A percentile compares a stretch with the other conserved stretches of the same genome.
These are phyloP conservation scores for Philopotamus ludificatus DNA, from an alignment of 1,140 invertebrate genomes.

Conservation along the genomic window DNA sequence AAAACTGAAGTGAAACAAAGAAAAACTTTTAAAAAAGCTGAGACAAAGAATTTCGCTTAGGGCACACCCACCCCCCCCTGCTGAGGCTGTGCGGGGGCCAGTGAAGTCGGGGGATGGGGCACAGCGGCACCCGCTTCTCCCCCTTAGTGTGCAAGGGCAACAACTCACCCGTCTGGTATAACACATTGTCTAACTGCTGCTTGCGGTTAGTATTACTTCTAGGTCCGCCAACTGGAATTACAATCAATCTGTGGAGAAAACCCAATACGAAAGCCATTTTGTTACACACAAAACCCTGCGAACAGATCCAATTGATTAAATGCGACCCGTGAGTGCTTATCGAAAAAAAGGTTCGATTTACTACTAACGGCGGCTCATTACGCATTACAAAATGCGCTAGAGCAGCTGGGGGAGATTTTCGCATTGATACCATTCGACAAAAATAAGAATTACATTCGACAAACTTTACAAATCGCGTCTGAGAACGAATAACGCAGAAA, in stretches of 20 bases:
- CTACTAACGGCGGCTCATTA: background rate
- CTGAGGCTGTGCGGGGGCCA: conserved; percentile 10
- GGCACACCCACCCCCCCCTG: too few relatives aligned
- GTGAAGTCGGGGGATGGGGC: conserved; percentile 9
- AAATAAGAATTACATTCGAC: too few relatives aligned
- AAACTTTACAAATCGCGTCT: too few relatives aligned
- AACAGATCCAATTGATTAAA: conserved; percentile 6
- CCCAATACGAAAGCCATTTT: conserved; percentile 7
- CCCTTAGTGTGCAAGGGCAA: background rate
- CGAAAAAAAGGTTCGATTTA: background rate
- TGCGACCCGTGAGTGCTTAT: background rate
- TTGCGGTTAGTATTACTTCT: conserved; percentile 9
- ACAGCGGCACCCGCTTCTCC: too few relatives aligned
- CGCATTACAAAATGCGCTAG: background rate
- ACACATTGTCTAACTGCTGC: conserved; percentile 22
- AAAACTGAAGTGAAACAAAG: conserved; percentile 41
- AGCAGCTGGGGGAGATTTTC: background rate
- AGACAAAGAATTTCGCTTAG: conserved; percentile 40
- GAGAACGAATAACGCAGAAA: too few relatives aligned
- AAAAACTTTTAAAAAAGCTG: conserved; percentile 40
- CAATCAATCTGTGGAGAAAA: conserved; percentile 13
- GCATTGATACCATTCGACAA: background rate
- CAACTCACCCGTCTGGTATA: background rate
- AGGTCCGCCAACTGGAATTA: conserved; percentile 1
- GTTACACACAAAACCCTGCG: conserved; percentile 3